Base-by-base conservation (phyloP, 1,140 invertebrate species). In the Trachymyrmex septentrionalis region DNA sequence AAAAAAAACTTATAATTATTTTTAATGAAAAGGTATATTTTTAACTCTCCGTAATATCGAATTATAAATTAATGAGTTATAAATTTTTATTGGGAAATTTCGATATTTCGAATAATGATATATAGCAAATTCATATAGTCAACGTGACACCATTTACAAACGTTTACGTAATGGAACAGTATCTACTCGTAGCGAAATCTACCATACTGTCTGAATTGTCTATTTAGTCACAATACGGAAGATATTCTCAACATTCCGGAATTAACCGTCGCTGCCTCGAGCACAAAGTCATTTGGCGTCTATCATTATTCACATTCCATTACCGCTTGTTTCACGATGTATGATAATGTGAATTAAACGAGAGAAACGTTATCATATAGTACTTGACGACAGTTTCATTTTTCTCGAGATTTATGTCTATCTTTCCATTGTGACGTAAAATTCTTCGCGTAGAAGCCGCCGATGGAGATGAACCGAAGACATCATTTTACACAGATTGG, bases 271-370 rank as follows among this genome's bases (percentile, higher is more conserved):
- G 66, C 34, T 59, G 53, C 53, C 66, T 81, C 63, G 48, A 19
- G 64, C 55, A 38, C 66, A 21, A 81, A 81, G 78, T 81, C 78
- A 81, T 81, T 71, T 81, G 78, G 71, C 50, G 50, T 71, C 78
- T 59, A 71, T 81, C 78, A 81, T 81, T 81, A 81, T 81, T 81
- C 78, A 81, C 78, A 71, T 71, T 67, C 66, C 34, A 81, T 81
- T 81, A 81, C 34, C 50, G 34, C 50, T 57, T 57, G 30, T 71
- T 71, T 27, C 78, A 57, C 34, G n/a, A 38, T 69, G 64, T 27
- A 81, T 59, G 21, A 81, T 48, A 57, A 71, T 34, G 53, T 71
- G 66, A 71, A 81, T 81, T 59, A 71, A 71, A 30, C 64, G 30
- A 69, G 48, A 50, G 38, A n/a, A n/a, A 59, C 53, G 50, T 59